phyloP scores from a whole-genome alignment of 2,113 vertebrate genomes.

The Tricholaema leucomelas region DNA sequence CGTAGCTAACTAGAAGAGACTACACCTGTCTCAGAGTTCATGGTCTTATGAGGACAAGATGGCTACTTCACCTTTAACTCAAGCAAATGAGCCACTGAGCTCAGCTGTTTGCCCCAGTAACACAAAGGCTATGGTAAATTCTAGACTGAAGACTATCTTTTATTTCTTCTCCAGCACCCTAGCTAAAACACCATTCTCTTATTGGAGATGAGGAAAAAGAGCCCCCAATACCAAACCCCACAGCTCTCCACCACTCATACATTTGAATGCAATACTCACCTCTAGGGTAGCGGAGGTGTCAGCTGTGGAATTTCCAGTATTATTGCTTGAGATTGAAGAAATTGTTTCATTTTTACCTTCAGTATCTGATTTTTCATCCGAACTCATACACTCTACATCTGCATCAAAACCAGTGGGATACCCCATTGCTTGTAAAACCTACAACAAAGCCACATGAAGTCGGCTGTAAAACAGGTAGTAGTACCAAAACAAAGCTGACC shows the following conservation, averaged over 20 bases:
- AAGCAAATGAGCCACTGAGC: not conserved
- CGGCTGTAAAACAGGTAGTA: not conserved
- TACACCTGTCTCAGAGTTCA: not conserved
- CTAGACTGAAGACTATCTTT: not conserved
- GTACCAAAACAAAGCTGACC: not conserved
- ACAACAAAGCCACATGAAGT: constrained; percentile 18
- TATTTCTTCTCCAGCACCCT: not conserved
- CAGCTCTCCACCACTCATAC: not conserved
- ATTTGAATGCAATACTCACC: constrained; percentile 67
- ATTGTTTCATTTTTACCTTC: constrained; percentile 94
- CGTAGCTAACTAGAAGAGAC: not conserved
- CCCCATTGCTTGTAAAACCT: constrained; percentile 98
- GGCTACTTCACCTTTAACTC: not conserved
- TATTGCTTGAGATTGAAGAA: constrained; percentile 95
- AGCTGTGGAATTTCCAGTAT: constrained; percentile 89
- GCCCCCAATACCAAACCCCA: accelerated
- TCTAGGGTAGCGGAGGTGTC: constrained; percentile 96
- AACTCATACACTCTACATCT: constrained; percentile 94
- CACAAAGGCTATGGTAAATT: not conserved
- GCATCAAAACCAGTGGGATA: constrained; percentile 97
- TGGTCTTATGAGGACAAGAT: not conserved
- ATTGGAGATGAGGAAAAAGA: not conserved
- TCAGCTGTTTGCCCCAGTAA: not conserved
- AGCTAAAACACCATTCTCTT: not conserved
- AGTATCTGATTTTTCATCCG: constrained; percentile 96